Percentiles rank a stretch among this genome's conserved stretches.
These are phyloP conservation scores for Autographa pulchrina DNA, from an alignment of 2,888 invertebrate species.

Conservation along the genomic window DNA sequence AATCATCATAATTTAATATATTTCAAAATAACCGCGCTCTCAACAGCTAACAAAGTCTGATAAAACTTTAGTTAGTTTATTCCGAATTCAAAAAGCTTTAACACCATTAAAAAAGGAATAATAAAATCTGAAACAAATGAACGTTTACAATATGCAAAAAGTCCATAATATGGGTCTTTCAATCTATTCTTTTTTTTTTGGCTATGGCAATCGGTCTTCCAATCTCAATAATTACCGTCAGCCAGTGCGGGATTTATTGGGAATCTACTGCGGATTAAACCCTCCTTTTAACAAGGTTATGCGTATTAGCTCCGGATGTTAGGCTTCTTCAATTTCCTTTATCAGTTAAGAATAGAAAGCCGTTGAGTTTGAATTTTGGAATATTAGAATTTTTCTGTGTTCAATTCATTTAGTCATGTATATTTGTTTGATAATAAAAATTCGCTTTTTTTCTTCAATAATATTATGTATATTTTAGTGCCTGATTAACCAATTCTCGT, in stretches of 20 bases:
- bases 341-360: not conserved
- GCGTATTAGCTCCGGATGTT: constrained; percentile 7
- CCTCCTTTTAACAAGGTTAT: constrained; percentile 5
- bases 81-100: too few species aligned
- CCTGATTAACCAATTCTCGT: too few species aligned
- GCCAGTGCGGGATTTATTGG: not conserved
- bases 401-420: too few species aligned
- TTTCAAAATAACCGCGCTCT: too few species aligned
- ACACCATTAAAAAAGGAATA: not conserved
- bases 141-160: not conserved
- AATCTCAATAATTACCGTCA: not conserved
- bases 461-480: too few species aligned
- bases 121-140: not conserved
- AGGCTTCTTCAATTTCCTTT: constrained; percentile 7
- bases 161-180: not conserved
- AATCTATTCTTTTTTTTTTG: not conserved
- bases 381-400: not conserved
- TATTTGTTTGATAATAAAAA: too few species aligned
- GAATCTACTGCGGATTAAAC: not conserved
- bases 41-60: too few species aligned
- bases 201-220: not conserved
- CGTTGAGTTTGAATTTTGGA: not conserved
- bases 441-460: too few species aligned
- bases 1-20: too few species aligned
- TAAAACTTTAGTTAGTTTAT: too few species aligned